phyloP scores from a whole-genome alignment of 2,113 vertebrate species.

The Chaetorhynchus papuensis region DNA sequence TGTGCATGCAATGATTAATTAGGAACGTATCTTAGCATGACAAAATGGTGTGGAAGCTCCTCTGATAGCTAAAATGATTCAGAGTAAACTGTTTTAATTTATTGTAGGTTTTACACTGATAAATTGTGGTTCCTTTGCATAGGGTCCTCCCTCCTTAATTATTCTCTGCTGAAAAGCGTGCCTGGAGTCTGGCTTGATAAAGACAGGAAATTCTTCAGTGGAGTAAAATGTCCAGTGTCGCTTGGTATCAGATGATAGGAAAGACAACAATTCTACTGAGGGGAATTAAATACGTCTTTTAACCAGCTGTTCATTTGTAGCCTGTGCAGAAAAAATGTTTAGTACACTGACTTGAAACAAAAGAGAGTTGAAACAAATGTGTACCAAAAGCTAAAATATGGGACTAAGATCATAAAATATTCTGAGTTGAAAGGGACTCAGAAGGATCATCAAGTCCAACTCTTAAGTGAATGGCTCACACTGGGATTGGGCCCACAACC shows the following conservation, averaged over 20 bases:
- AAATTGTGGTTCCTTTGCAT: not conserved
- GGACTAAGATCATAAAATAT: not conserved
- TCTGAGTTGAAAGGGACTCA: not conserved
- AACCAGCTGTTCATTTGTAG: not conserved
- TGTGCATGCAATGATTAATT: not conserved
- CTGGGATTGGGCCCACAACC: not conserved
- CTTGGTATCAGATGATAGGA: not conserved
- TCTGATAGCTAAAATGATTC: not conserved
- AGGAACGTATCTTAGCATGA: not conserved
- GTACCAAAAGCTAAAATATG: not conserved
- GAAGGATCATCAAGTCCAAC: not conserved
- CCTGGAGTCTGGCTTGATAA: not conserved
- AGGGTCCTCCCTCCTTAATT: not conserved
- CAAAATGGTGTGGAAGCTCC: not conserved
- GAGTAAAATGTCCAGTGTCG: not conserved
- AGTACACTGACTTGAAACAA: not conserved
- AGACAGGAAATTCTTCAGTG: not conserved
- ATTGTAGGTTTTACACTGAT: not conserved
- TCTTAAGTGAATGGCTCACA: not conserved
- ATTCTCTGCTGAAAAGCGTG: not conserved
- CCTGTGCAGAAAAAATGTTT: not conserved
- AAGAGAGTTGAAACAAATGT: not conserved
- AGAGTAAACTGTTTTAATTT: not conserved
- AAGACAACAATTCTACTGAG: not conserved
- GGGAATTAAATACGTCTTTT: not conserved